These are phyloP conservation scores for Lepidocolaptes lacrymiger DNA, from an alignment of 2,797 vertebrate species.

Conservation along the genomic window DNA sequence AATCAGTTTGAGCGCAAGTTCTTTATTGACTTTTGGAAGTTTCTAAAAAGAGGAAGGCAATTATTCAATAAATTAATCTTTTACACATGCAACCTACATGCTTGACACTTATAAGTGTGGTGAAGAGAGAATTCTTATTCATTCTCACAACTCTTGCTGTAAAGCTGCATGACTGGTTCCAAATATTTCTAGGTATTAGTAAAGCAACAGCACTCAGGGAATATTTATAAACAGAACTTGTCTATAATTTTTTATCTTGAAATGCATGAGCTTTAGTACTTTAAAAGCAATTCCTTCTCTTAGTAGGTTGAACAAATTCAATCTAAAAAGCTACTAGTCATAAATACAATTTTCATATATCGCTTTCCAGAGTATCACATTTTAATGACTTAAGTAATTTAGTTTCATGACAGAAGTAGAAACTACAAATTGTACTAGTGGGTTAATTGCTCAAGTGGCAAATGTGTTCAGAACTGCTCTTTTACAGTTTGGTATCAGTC, in stretches of 20 bases:
- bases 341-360: background rate
- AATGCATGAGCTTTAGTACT: background rate
- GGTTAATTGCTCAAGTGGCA: background rate
- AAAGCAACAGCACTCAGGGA: background rate
- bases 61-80: background rate
- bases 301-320: background rate
- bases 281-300: background rate
- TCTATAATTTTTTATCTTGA: background rate
- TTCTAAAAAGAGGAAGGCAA: constrained; percentile 78
- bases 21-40: constrained; percentile 95
- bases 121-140: background rate
- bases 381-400: background rate
- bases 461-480: background rate
- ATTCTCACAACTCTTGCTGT: background rate
- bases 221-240: background rate
- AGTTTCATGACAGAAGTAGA: background rate
- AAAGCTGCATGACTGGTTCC: background rate
- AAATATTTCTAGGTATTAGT: background rate
- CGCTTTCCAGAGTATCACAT: background rate
- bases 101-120: background rate
- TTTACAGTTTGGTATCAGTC: background rate
- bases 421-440: background rate
- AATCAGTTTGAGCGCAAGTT: constrained; percentile 93
- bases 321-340: background rate
- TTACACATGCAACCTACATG: background rate